These are phyloP conservation scores for Dromococcyx pavoninus DNA, from an alignment of 2,797 vertebrate genomes.

Conservation along the genomic window DNA sequence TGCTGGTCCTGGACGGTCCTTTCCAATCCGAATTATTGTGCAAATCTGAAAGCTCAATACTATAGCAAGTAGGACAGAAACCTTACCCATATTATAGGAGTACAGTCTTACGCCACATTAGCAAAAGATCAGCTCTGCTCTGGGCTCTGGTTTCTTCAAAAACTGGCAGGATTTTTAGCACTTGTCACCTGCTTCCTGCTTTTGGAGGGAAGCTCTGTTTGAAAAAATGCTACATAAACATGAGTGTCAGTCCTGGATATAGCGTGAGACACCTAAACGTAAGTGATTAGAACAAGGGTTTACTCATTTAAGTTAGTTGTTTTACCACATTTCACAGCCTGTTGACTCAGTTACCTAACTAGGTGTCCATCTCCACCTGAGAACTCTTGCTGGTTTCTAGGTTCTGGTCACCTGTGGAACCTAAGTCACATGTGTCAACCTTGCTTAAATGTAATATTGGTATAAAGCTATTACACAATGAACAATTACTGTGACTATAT, in stretches of 20 bases:
- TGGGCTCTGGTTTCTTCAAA: not conserved
- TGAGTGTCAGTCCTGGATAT: not conserved
- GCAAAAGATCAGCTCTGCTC: not conserved
- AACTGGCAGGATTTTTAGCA: not conserved
- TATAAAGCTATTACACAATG: not conserved
- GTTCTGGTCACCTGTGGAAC: not conserved
- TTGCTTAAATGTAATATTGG: not conserved
- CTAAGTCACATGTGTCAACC: not conserved
- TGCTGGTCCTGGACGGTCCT: not conserved
- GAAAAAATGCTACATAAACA: not conserved
- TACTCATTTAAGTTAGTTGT: not conserved
- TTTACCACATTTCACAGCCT: not conserved
- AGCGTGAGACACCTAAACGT: not conserved
- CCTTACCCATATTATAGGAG: rapidly evolving
- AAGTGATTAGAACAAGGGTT: not conserved
- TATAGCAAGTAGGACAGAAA: not conserved
- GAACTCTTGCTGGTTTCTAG: not conserved
- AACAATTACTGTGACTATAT: not conserved
- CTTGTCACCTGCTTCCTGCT: not conserved
- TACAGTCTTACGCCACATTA: not conserved
- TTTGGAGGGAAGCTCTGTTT: not conserved
- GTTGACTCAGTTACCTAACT: not conserved
- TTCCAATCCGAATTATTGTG: not conserved
- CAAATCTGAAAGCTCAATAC: not conserved
- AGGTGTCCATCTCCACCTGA: not conserved